These are phyloP conservation scores for Sparus aurata DNA, from an alignment of 2,797 vertebrate species.

Conservation along the genomic window DNA sequence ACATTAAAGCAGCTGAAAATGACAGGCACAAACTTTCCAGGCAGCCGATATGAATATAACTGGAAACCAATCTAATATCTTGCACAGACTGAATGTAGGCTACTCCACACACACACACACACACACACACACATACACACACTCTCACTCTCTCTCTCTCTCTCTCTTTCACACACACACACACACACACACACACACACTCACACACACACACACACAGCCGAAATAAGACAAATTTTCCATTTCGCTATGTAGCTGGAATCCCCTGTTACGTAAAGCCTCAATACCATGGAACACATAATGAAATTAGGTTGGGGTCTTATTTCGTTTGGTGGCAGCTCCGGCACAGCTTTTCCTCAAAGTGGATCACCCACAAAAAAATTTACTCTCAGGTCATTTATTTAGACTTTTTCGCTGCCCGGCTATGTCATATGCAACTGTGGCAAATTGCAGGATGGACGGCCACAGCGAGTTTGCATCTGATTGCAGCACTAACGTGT, in stretches of 20 bases:
- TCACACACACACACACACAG: conserved; percentile 49
- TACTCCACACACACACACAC: conserved; percentile 41
- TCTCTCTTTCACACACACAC: conserved; percentile 23
- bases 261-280: conserved; percentile 80
- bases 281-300: conserved; percentile 75
- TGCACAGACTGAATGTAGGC: conserved; percentile 66
- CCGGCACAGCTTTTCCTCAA: conserved; percentile 44
- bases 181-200: not conserved
- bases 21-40: conserved; percentile 50
- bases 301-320: conserved; percentile 72
- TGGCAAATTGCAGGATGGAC: conserved; percentile 36
- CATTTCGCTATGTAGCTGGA: conserved; percentile 77
- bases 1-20: conserved; percentile 31
- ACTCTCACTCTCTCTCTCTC: too few species aligned
- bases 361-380: conserved; percentile 47
- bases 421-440: conserved; percentile 38
- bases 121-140: conserved; percentile 12
- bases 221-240: conserved; percentile 76
- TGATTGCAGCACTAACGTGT: conserved; percentile 61
- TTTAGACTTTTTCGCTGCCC: conserved; percentile 30
- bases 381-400: conserved; percentile 56
- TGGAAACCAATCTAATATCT: conserved; percentile 63
- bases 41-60: conserved; percentile 50
- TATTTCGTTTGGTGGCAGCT: conserved; percentile 70
- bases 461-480: conserved; percentile 44